phyloP scores from a whole-genome alignment of 1,140 invertebrate species.

The Drosophila oshimai region DNA sequence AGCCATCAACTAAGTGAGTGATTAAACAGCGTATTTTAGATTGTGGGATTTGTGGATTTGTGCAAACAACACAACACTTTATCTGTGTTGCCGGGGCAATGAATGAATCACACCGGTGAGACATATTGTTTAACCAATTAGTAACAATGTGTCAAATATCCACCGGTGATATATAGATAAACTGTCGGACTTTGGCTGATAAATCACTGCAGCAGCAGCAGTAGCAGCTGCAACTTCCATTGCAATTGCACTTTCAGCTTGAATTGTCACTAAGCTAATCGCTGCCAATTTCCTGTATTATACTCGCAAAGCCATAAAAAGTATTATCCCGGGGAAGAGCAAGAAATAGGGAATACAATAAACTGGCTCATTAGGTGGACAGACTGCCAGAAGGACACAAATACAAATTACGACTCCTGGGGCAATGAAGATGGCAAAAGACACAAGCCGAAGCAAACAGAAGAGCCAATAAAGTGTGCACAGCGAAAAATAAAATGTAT shows the following conservation, averaged over 20 bases:
- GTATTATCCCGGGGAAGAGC: conserved; percentile 12
- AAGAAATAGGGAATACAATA: conserved; percentile 29
- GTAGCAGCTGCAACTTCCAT: conserved; percentile 38
- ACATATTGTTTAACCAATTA: conserved; percentile 73
- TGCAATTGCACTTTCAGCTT: conserved; percentile 42
- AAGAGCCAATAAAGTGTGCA: conserved; percentile 30
- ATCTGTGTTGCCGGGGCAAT: conserved; percentile 6
- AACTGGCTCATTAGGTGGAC: conserved; percentile 38
- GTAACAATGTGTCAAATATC: conserved; percentile 73
- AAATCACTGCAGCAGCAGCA: conserved; percentile 42
- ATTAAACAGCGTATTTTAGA: conserved; percentile 7
- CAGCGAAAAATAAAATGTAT: background rate
- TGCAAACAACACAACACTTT: conserved; percentile 7
- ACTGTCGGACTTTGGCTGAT: conserved; percentile 47
- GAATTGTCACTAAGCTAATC: conserved; percentile 55
- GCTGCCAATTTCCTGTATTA: conserved; percentile 55
- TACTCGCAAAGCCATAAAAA: conserved; percentile 44
- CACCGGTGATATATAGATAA: conserved; percentile 33
- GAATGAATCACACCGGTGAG: conserved; percentile 49
- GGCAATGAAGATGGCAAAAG: conserved; percentile 34
- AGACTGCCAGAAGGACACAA: conserved; percentile 28
- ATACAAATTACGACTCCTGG: conserved; percentile 52
- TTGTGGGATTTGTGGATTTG: background rate
- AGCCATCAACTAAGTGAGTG: conserved; percentile 26
- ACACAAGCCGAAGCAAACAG: conserved; percentile 43